Evolutionary conservation across 1,140 invertebrate species (phyloP).

Genomic region (Goniozus legneri): DNA sequence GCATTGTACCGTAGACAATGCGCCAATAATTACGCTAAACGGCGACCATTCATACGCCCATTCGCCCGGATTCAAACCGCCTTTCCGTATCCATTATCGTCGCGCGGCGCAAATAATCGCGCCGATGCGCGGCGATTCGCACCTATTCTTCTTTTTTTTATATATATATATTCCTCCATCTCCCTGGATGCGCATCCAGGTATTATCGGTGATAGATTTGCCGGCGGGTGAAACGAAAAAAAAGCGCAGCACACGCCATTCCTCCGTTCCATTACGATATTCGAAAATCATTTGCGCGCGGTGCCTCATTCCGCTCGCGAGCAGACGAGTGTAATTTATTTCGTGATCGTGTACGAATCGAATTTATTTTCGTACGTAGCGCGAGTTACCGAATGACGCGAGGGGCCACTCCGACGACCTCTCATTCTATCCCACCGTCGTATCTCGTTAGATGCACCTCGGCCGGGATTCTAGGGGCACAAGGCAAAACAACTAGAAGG

Average conservation of each 20-base stretch:
- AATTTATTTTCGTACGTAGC: conserved; percentile 44
- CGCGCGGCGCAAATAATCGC: conserved; percentile 45
- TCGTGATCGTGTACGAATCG: conserved; percentile 25
- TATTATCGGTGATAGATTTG: conserved; percentile 20
- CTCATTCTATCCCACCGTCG: conserved; percentile 6
- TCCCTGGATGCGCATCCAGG: conserved; percentile 18
- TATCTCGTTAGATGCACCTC: conserved; percentile 27
- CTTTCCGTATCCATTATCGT: conserved; percentile 53
- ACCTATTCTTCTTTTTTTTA: no score
- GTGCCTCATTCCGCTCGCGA: conserved; percentile 10
- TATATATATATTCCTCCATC: conserved; percentile 13
- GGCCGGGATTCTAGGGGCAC: no score
- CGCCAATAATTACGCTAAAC: conserved; percentile 54
- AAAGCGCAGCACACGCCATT: neutral
- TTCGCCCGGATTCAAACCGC: conserved; percentile 51
- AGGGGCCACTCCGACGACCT: neutral
- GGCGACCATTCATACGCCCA: conserved; percentile 51
- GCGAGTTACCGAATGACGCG: conserved; percentile 10
- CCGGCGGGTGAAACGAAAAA: neutral
- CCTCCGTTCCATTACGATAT: neutral
- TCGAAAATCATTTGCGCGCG: conserved; percentile 5
- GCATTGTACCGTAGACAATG: conserved; percentile 54
- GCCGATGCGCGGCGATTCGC: conserved; percentile 27
- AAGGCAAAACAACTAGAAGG: no score
- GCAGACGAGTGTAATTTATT: conserved; percentile 6